These are phyloP conservation scores for Poecilia latipinna DNA, from an alignment of 2,113 vertebrate genomes.

Conservation along the genomic window DNA sequence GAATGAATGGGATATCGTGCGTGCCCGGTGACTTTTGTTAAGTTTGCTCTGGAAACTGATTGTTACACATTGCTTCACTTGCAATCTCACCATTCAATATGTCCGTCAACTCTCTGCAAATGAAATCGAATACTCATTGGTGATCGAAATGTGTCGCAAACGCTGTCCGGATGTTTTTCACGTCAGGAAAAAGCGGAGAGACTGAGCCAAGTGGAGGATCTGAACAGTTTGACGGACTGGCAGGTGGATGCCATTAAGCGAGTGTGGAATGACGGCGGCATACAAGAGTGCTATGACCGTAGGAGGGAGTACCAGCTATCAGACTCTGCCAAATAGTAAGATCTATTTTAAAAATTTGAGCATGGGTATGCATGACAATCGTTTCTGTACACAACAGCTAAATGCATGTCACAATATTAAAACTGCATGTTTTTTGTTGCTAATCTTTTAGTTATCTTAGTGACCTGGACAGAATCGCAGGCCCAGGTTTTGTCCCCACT, in stretches of 20 bases:
- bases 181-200: constrained; percentile 77
- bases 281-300: constrained; percentile 85
- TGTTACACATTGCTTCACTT: neutral
- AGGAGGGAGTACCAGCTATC: constrained; percentile 85
- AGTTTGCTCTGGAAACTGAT: neutral
- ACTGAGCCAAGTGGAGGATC: constrained; percentile 75
- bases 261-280: constrained; percentile 84
- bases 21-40: neutral
- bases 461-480: constrained; percentile 81
- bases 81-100: neutral
- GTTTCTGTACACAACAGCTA: neutral
- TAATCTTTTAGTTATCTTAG: constrained; percentile 80
- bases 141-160: too few relatives aligned
- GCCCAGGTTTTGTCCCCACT: constrained; percentile 75
- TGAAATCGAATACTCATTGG: too few relatives aligned
- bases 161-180: constrained; percentile 15
- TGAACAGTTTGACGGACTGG: constrained; percentile 70
- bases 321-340: constrained; percentile 87
- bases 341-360: neutral
- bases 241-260: constrained; percentile 82
- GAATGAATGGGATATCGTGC: neutral
- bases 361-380: neutral
- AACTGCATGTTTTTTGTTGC: constrained; percentile 14
- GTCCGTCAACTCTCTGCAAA: too few relatives aligned
- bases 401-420: neutral